These are phyloP conservation scores for Odobenus rosmarus DNA, from an alignment of 2,113 vertebrate genomes.

Conservation along the genomic window DNA sequence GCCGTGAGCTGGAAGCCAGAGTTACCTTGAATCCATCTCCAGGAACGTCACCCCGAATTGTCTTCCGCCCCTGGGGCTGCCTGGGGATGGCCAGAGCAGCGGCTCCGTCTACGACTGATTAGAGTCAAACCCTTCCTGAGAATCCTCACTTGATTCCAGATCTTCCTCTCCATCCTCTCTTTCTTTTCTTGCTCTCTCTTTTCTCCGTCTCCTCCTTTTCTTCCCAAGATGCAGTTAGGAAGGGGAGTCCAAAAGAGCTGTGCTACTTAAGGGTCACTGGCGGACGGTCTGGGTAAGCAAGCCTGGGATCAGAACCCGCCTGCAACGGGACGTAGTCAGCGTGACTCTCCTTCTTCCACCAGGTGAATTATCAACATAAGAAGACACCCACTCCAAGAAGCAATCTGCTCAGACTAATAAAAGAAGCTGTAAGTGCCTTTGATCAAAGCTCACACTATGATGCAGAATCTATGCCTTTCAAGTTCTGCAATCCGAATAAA, in stretches of 20 bases:
- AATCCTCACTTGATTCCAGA: too few species aligned
- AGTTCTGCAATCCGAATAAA: not conserved
- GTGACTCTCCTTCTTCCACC: not conserved
- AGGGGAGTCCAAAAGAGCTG: accelerated
- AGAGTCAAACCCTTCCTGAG: not conserved
- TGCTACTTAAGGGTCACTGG: not conserved
- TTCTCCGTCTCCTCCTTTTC: not conserved
- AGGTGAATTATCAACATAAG: not conserved
- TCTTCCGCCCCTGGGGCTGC: not conserved
- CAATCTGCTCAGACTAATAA: not conserved
- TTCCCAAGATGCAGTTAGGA: not conserved
- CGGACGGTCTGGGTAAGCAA: not conserved
- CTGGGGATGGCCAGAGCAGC: accelerated
- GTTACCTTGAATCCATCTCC: accelerated
- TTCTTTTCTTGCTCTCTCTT: not conserved
- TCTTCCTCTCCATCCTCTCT: not conserved
- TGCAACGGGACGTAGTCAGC: accelerated
- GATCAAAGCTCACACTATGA: not conserved
- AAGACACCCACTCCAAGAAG: not conserved
- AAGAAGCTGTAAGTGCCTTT: not conserved
- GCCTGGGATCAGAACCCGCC: not conserved
- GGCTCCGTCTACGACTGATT: accelerated
- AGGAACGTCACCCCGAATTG: accelerated
- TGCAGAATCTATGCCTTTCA: not conserved
- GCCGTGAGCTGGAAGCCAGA: accelerated